These are phyloP conservation scores for Plectrocnemia conspersa DNA, from an alignment of 1,140 invertebrate species.

Conservation along the genomic window DNA sequence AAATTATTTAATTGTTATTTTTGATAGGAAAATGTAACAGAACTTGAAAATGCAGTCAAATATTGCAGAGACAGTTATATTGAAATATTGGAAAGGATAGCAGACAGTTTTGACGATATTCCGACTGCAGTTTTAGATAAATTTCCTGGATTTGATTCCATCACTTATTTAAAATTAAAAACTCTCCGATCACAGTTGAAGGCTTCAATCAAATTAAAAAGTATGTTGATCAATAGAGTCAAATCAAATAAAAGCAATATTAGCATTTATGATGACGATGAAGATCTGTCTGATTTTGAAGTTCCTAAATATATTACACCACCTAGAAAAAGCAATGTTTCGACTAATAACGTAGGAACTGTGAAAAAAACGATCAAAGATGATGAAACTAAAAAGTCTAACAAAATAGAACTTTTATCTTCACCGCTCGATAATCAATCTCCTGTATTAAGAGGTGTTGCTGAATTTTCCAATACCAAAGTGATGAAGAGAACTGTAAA, in stretches of 20 bases:
- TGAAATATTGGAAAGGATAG: slow-evolving; percentile 47
- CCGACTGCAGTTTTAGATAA: slow-evolving; percentile 44
- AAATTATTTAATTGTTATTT: slow-evolving; percentile 5
- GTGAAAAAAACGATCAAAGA: background rate
- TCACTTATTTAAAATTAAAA: slow-evolving; percentile 43
- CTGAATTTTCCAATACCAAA: background rate
- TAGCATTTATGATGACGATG: slow-evolving; percentile 17
- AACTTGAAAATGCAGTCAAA: slow-evolving; percentile 37
- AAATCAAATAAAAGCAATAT: slow-evolving; percentile 13
- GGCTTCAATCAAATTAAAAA: slow-evolving; percentile 25
- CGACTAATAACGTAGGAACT: background rate
- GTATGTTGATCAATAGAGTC: slow-evolving; percentile 13
- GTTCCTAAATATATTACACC: slow-evolving; percentile 17
- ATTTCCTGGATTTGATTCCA: slow-evolving; percentile 44
- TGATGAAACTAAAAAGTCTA: slow-evolving; percentile 4
- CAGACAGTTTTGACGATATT: slow-evolving; percentile 45
- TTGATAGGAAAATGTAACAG: slow-evolving; percentile 37
- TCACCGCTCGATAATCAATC: too few species aligned
- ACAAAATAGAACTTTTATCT: too few species aligned
- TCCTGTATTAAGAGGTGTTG: too few species aligned
- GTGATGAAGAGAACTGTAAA: background rate
- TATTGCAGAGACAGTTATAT: slow-evolving; percentile 46
- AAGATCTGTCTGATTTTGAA: slow-evolving; percentile 29
- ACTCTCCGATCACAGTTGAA: slow-evolving; percentile 33
- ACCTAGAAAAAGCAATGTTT: slow-evolving; percentile 9